A percentile compares a stretch with the other conserved stretches of the same genome.
These are phyloP conservation scores for Staurois parvus DNA, from an alignment of 2,797 vertebrate species.

Conservation along the genomic window DNA sequence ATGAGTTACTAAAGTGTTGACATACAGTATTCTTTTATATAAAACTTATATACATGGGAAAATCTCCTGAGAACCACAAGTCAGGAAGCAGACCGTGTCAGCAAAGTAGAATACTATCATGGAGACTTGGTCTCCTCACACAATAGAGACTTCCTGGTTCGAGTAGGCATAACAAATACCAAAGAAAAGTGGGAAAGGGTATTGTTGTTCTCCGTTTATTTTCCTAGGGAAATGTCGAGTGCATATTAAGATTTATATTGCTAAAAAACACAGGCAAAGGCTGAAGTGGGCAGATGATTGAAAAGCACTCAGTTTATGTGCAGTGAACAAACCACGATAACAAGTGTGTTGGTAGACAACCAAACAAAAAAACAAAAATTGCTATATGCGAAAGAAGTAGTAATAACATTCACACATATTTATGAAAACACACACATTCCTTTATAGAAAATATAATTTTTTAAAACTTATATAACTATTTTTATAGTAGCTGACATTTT, in stretches of 20 bases:
- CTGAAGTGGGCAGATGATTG: slow-evolving; percentile 27
- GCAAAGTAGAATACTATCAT: slow-evolving; percentile 72
- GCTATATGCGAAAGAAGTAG: neutral
- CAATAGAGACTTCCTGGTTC: slow-evolving; percentile 82
- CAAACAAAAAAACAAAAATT: neutral
- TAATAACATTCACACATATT: neutral
- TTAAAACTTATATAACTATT: neutral
- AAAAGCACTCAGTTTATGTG: neutral
- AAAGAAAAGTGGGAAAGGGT: slow-evolving; percentile 71
- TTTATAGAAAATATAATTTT: too few species aligned
- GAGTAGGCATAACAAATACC: slow-evolving; percentile 78
- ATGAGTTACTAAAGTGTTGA: slow-evolving; percentile 53
- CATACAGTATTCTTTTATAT: slow-evolving; percentile 58
- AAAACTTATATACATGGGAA: slow-evolving; percentile 59
- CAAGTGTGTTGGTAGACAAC: slow-evolving; percentile 18
- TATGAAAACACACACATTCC: neutral
- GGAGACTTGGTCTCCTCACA: slow-evolving; percentile 71
- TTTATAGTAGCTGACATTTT: neutral
- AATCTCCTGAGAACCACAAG: slow-evolving; percentile 87
- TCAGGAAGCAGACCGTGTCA: slow-evolving; percentile 84
- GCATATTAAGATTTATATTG: slow-evolving; percentile 77
- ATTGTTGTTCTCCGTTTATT: slow-evolving; percentile 70
- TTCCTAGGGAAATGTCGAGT: slow-evolving; percentile 73
- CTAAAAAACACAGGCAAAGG: slow-evolving; percentile 70
- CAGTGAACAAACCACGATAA: slow-evolving; percentile 43